A percentile compares a stretch with the other conserved stretches of the same genome.
phyloP scores from a whole-genome alignment of 92 coral and sea anemone species.

The Umimayanthus kanabou region DNA sequence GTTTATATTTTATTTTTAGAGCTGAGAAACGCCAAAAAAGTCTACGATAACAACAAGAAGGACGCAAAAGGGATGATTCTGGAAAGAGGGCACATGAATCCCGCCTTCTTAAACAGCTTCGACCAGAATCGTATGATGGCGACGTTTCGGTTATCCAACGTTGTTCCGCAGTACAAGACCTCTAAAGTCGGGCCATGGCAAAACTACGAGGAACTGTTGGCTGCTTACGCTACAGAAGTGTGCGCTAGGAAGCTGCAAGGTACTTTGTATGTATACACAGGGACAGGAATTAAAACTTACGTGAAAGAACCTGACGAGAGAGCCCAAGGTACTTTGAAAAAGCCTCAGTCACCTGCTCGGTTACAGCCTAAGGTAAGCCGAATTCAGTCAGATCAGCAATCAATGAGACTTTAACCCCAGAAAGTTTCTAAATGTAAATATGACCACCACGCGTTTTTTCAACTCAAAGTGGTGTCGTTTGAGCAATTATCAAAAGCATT shows the following conservation, averaged over 20 bases:
- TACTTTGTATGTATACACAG: neutral
- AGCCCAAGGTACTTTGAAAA: no score
- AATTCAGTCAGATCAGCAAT: no score
- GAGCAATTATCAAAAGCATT: no score
- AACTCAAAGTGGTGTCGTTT: no score
- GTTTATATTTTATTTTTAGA: neutral
- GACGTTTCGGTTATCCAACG: neutral
- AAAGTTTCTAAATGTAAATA: no score
- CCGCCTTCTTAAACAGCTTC: conserved; percentile 23
- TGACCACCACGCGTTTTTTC: no score
- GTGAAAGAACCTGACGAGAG: neutral
- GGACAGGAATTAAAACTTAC: neutral
- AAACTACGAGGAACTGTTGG: neutral
- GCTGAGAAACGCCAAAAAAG: neutral
- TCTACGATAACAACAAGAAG: neutral
- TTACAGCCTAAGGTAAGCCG: no score
- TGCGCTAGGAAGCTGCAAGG: neutral
- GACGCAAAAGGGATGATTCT: neutral
- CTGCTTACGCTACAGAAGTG: neutral
- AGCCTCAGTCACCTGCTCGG: no score
- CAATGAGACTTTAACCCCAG: no score
- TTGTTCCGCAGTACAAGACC: neutral
- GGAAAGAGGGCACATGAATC: conserved; percentile 11
- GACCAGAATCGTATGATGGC: neutral
- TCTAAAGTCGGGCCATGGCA: neutral